Conservation (phyloP, 2,888 invertebrate genomes). For the Morpho deidamia region DNA sequence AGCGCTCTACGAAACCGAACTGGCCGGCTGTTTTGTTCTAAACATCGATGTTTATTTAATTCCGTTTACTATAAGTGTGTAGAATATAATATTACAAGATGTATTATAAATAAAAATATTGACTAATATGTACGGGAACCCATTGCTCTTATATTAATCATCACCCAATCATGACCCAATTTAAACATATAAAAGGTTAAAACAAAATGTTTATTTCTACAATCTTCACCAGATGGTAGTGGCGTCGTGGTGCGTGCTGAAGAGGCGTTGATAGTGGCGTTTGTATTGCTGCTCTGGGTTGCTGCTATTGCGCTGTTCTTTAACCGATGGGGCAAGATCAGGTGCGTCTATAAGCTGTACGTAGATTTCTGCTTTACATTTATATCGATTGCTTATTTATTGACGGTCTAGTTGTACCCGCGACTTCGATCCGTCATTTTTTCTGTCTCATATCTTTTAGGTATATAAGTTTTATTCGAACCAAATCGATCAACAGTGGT, state of each 20-base stretch:
- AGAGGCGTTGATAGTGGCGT: conserved; percentile 89
- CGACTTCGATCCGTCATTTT: no score
- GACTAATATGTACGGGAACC: no score
- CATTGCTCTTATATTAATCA: no score
- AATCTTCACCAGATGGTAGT: conserved; percentile 61
- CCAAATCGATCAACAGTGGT: no score
- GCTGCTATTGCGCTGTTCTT: conserved; percentile 94
- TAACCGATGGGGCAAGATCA: conserved; percentile 96
- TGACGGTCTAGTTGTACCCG: background rate
- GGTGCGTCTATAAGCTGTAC: conserved; percentile 78
- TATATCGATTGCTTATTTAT: background rate
- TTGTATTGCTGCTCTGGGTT: conserved; percentile 92
- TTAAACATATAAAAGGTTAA: background rate
- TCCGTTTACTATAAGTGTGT: no score
- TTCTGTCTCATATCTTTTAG: no score
- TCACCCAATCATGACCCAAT: no score
- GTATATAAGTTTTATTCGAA: background rate
- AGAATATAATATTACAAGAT: no score
- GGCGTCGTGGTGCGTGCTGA: conserved; percentile 89
- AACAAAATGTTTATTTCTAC: background rate
- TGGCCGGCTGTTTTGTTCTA: no score
- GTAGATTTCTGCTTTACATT: conserved; percentile 46
- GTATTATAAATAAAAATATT: no score
- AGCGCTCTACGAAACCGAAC: no score
- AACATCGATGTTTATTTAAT: no score